A percentile compares a stretch with the other conserved stretches of the same genome.
These are phyloP conservation scores for Flabesymbios commensalis DNA, from an alignment of 2,888 invertebrate species.

Conservation along the genomic window DNA sequence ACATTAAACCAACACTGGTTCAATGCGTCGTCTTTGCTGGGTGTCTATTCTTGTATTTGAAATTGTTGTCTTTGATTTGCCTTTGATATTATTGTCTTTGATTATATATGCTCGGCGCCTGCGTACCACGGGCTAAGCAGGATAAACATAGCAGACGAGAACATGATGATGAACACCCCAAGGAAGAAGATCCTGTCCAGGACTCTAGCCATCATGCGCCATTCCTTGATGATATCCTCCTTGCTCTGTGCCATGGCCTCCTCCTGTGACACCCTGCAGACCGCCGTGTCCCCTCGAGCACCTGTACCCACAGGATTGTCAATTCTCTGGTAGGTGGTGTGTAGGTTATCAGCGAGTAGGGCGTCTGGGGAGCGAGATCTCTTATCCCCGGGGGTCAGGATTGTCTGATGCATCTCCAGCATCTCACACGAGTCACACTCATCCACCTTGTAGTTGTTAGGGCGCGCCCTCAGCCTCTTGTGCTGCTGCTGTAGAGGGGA, in stretches of 20 bases:
- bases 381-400: neutral
- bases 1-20: no score
- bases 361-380: neutral
- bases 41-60: no score
- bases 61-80: no score
- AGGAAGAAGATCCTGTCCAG: slow-evolving; percentile 31
- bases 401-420: no score
- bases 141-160: slow-evolving; percentile 21
- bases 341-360: slow-evolving; percentile 18
- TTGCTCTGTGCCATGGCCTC: neutral
- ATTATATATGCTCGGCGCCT: no score
- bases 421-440: no score
- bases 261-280: neutral
- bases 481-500: slow-evolving; percentile 3
- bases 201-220: slow-evolving; percentile 29
- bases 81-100: no score
- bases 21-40: no score
- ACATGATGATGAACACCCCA: slow-evolving; percentile 22
- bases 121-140: slow-evolving; percentile 29
- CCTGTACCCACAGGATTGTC: slow-evolving; percentile 6
- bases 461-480: neutral
- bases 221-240: slow-evolving; percentile 19
- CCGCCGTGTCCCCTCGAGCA: neutral
- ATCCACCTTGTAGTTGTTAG: no score
- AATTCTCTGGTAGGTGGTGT: slow-evolving; percentile 26